Evolutionary conservation across 2,888 invertebrate genomes (phyloP).

Genomic region (Clistopyga incitator): DNA sequence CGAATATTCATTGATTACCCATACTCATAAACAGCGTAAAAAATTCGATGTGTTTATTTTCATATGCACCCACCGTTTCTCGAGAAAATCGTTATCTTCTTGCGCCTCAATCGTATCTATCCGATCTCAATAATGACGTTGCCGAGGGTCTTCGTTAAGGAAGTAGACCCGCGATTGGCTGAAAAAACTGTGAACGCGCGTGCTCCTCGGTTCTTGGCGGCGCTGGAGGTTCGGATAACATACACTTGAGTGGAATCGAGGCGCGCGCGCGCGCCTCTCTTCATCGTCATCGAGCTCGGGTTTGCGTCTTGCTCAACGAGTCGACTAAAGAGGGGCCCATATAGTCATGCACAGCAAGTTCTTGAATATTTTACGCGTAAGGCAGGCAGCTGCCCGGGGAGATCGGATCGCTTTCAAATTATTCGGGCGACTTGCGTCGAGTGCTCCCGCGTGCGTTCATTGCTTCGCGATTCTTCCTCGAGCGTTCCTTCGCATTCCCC

Average conservation of each 20-base stretch:
- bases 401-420: conserved; percentile 84
- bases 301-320: conserved; percentile 74
- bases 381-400: conserved; percentile 82
- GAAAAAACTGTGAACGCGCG: conserved; percentile 21
- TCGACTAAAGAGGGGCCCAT: conserved; percentile 72
- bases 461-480: conserved; percentile 56
- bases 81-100: neutral
- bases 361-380: conserved; percentile 83
- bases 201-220: conserved; percentile 4
- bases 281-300: conserved; percentile 66
- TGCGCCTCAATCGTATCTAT: neutral
- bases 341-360: conserved; percentile 71
- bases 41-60: neutral
- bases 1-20: too few relatives aligned
- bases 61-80: neutral
- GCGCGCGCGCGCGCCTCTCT: conserved; percentile 48
- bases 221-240: neutral
- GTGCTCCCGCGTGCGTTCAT: conserved; percentile 73
- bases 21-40: neutral
- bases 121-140: conserved; percentile 18
- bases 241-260: conserved; percentile 19
- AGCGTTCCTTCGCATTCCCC: conserved; percentile 48
- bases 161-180: conserved; percentile 11
- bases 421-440: conserved; percentile 82
- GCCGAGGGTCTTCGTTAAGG: conserved; percentile 10